phyloP scores from a whole-genome alignment of 1,140 invertebrate genomes.

The Diploscapter pachys region DNA sequence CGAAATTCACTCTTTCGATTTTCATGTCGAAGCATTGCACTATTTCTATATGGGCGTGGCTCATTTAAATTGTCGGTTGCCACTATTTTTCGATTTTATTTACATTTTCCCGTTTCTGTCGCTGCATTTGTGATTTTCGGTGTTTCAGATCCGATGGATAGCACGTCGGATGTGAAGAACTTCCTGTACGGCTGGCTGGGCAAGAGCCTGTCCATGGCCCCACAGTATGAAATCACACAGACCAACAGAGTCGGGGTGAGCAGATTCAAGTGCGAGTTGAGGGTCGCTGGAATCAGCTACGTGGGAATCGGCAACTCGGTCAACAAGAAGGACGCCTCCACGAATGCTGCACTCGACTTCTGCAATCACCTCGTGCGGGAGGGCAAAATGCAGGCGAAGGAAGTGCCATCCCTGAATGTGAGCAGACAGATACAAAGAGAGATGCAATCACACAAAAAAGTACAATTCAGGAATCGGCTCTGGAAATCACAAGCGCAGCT shows the following conservation, averaged over 20 bases:
- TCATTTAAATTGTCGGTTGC: too few species aligned
- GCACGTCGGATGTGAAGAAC: slow-evolving; percentile 4
- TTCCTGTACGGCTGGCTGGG: slow-evolving; percentile 28
- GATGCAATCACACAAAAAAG: too few species aligned
- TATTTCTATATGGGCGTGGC: too few species aligned
- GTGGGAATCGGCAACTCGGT: slow-evolving; percentile 23
- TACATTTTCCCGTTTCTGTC: too few species aligned
- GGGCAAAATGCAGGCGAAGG: slow-evolving; percentile 11
- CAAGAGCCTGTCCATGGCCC: slow-evolving; percentile 5
- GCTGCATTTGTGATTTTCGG: too few species aligned
- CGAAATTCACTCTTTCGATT: too few species aligned
- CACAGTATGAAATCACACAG: slow-evolving; percentile 6
- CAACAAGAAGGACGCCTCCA: slow-evolving; percentile 26
- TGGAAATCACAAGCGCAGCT: too few species aligned
- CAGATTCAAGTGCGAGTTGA: slow-evolving; percentile 21
- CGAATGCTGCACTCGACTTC: slow-evolving; percentile 27
- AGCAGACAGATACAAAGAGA: neutral
- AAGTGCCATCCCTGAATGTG: slow-evolving; percentile 9
- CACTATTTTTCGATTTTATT: too few species aligned
- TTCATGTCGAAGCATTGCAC: too few species aligned
- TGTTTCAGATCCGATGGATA: too few species aligned
- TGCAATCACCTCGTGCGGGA: slow-evolving; percentile 17
- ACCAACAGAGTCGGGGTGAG: neutral
- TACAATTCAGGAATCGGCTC: too few species aligned
- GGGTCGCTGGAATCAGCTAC: slow-evolving; percentile 13